Percentiles rank a stretch among this genome's conserved stretches.
phyloP scores from a whole-genome alignment of 2,888 invertebrate genomes.

The Ophonus ardosiacus region DNA sequence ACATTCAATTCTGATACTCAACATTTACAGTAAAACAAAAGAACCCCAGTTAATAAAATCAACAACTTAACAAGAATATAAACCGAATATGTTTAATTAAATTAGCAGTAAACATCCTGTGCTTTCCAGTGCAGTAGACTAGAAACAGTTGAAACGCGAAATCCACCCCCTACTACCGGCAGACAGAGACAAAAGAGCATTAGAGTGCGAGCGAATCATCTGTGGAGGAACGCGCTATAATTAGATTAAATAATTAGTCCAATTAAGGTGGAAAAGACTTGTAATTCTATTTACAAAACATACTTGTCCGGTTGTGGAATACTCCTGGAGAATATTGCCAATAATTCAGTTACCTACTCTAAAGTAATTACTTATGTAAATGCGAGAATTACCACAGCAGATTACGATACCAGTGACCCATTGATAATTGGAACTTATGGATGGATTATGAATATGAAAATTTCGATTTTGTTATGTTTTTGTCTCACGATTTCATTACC shows the following conservation, averaged over 20 bases:
- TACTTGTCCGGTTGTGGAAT: not conserved
- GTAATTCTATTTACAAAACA: slow-evolving; percentile 49
- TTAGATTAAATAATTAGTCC: slow-evolving; percentile 56
- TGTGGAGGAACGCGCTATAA: slow-evolving; percentile 26
- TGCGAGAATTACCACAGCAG: not conserved
- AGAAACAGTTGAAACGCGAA: slow-evolving; percentile 38
- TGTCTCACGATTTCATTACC: slow-evolving; percentile 3
- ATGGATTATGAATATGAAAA: not conserved
- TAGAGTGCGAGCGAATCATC: slow-evolving; percentile 29
- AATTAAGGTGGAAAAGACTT: slow-evolving; percentile 47
- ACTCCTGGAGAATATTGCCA: slow-evolving; percentile 12
- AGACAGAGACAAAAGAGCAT: slow-evolving; percentile 22
- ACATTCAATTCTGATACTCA: not conserved
- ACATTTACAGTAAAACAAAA: not conserved
- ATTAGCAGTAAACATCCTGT: slow-evolving; percentile 23
- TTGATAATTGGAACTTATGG: not conserved
- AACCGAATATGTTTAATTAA: slow-evolving; percentile 37
- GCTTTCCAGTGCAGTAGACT: slow-evolving; percentile 16
- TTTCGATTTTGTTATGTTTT: not conserved
- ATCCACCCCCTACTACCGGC: not conserved
- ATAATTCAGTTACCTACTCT: slow-evolving; percentile 1
- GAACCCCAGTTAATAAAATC: not conserved
- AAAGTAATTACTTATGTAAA: slow-evolving; percentile 33
- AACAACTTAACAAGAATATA: slow-evolving; percentile 12
- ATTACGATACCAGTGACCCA: not conserved